Base-by-base conservation (phyloP, 2,797 vertebrate species). In the Manis crassicaudata region DNA sequence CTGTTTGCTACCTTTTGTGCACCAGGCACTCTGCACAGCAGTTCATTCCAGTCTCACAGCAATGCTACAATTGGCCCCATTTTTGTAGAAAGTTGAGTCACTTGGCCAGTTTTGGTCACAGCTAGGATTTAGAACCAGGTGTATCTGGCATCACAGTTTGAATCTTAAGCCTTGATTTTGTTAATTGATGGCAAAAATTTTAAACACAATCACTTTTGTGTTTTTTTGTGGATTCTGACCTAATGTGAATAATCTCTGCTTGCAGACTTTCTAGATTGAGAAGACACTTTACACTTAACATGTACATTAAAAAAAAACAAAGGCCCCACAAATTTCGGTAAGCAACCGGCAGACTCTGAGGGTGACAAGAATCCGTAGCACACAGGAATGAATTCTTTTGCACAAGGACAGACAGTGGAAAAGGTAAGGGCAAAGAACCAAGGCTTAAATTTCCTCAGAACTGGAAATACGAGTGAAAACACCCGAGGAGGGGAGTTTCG, bases 341-440 rank as follows among this genome's bases (percentile, higher is more conserved):
- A 70, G 60, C 20, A 83, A 37, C 58, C 90, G 18, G 43, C 6
- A 54, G 62, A 72, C 20, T 29, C 23, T 68, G 37, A 77, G 43
- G 21, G n/a, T 73, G 37, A 68, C 85, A 76, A 54, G 83, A 77
- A 46, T 50, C 29, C 18, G 0, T n/a, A 88, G 37, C n/a, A 82
- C 40, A 67, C 4, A 83, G 50, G n/a, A 68, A 60, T 40, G 29
- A 90, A 29, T 67, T 83, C 62, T 89, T 63, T 63, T 93, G 75
- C 25, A 65, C 37, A 77, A 58, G 50, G 32, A 60, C 37, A 73
- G 76, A 50, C 2, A 85, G n/a, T 67, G 58, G 25, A 40, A 65
- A 77, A 75, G 16, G 85, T 50, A 93, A 97, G 82, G 62, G 79
- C 37, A 27, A 73, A 88, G 43, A 79, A 85, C n/a, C 10, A 35